A percentile compares a stretch with the other conserved stretches of the same genome.
Conservation (phyloP, 2,797 vertebrate genomes). For the Bothrops alternatus region DNA sequence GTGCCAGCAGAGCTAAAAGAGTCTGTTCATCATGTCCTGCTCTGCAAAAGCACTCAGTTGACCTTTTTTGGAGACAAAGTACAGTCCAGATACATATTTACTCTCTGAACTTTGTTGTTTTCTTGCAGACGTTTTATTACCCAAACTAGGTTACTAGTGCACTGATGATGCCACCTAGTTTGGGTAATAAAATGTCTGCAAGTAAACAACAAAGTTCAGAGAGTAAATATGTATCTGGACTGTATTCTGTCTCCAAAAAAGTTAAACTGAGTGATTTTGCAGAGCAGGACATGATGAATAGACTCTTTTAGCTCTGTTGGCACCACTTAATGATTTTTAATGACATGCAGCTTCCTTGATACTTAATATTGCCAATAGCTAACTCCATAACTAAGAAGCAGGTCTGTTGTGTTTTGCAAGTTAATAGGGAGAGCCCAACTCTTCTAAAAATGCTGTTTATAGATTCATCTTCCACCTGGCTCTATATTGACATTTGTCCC, state of each 20-base stretch:
- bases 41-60: neutral
- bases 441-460: neutral
- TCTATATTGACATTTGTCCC: neutral
- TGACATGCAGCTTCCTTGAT: neutral
- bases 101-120: neutral
- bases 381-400: neutral
- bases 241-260: neutral
- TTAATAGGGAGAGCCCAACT: neutral
- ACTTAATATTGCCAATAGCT: neutral
- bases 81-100: neutral
- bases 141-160: neutral
- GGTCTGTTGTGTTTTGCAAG: neutral
- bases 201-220: neutral
- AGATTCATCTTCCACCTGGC: neutral
- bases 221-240: neutral
- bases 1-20: neutral
- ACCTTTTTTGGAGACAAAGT: neutral
- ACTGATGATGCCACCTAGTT: neutral
- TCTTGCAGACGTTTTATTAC: neutral
- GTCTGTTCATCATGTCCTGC: neutral
- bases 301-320: neutral
- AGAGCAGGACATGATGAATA: neutral
- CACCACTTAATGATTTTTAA: neutral
- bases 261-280: neutral
- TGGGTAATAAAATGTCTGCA: neutral